Base-by-base conservation (phyloP, 2,888 invertebrate species). In the Balanococcus diminutus region DNA sequence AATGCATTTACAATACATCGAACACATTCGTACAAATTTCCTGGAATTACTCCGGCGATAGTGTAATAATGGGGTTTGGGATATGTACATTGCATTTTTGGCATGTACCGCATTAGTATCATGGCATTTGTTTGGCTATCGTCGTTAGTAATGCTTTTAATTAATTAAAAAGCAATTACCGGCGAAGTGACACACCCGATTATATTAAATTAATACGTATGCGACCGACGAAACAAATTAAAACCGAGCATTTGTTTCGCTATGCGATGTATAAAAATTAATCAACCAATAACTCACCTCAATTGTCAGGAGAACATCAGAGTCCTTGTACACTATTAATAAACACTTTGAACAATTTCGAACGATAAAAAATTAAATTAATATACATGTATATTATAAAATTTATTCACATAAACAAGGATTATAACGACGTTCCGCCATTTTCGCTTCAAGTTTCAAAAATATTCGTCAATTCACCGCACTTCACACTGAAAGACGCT, bases 401-500 rank as follows among this genome's bases (percentile, higher is more conserved):
- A 31, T 67, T 79, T 79, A 79, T 79, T 36, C 75, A 79, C 75
- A 79, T 79, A 79, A 79, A 79, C 75, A 79, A 79, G 36, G 75
- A 32, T 28, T 79, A 79, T 28, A 79, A 25, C 75, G 75, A 79
- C 75, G 75, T 79, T 79, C 75, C 75, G 75, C 75, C 75, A 79
- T 79, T 79, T 79, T 79, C 75, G 75, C 75, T 79, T 79, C 75
- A 36, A 36, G 75, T 79, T 79, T 79, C 75, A 79, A 79, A n/a
- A 56, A 31, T 79, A 79, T 19, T 36, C 75, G 75, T 19, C 75
- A 19, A 79, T 79, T 9, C 75, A 79, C 75, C 25, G 36, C 75
- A 79, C 75, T 79, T 79, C 75, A 79, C 75, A 79, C 75, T n/a
- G 36, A 79, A 67, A 79, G 75, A 79, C 75, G 75, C 75, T 79